phyloP scores from a whole-genome alignment of 1,140 invertebrate species.

The Aphidius ervi region DNA sequence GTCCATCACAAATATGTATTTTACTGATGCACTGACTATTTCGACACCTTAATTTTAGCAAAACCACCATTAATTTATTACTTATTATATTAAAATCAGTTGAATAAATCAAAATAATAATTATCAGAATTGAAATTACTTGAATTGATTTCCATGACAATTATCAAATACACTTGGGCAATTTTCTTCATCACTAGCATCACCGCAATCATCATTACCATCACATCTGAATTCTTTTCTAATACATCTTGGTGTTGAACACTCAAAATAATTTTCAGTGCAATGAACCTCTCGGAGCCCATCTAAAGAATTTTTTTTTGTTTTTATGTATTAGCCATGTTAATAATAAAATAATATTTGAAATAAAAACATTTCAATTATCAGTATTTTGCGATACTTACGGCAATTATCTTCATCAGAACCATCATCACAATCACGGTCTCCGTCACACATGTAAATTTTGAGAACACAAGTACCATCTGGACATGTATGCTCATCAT shows the following conservation, averaged over 20 bases:
- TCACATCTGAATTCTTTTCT: conserved; percentile 76
- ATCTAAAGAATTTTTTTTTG: conserved; percentile 9
- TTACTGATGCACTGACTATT: conserved; percentile 70
- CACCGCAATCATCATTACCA: conserved; percentile 85
- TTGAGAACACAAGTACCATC: conserved; percentile 63
- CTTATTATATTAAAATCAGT: background rate
- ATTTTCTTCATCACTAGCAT: conserved; percentile 76
- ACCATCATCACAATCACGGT: conserved; percentile 60
- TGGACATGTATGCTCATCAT: conserved; percentile 57
- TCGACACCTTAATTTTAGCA: conserved; percentile 52
- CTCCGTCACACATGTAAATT: conserved; percentile 59
- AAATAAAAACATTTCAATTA: background rate
- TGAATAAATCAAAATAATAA: background rate
- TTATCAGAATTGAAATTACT: conserved; percentile 45
- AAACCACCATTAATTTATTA: background rate
- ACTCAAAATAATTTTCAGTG: conserved; percentile 69
- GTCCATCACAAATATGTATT: conserved; percentile 76
- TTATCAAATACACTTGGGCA: conserved; percentile 58
- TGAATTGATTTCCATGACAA: conserved; percentile 61
- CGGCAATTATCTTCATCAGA: conserved; percentile 59
- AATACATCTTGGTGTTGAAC: conserved; percentile 63
- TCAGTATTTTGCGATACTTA: conserved; percentile 32
- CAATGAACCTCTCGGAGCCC: conserved; percentile 49
- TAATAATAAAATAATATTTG: too few species aligned
- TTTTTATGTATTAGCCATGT: background rate